Percentiles rank a stretch among this genome's conserved stretches.
Evolutionary conservation across 2,797 vertebrate genomes (phyloP).

Genomic region (Sebastes melanostomus): DNA sequence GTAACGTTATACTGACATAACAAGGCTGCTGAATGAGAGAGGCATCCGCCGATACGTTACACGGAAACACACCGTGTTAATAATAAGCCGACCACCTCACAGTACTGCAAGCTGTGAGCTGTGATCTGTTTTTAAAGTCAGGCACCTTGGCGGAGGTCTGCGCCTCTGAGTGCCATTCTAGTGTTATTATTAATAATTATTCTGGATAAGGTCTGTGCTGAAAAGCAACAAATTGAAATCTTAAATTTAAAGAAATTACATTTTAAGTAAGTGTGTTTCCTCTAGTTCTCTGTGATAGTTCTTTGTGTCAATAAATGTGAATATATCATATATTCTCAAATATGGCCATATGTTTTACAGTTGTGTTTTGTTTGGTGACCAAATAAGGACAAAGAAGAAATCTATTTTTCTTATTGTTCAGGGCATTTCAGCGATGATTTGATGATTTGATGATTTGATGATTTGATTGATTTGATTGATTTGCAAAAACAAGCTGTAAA

Average conservation of each 20-base stretch:
- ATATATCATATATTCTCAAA: not conserved
- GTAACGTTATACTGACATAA: too few relatives aligned
- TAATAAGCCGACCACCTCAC: too few relatives aligned
- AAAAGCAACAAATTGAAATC: not conserved
- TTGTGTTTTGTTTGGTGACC: not conserved
- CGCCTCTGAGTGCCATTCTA: too few relatives aligned
- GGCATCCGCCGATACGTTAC: too few relatives aligned
- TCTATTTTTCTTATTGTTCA: not conserved
- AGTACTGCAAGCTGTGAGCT: too few relatives aligned
- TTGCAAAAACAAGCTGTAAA: not conserved
- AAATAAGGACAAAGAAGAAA: not conserved
- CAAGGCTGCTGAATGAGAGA: too few relatives aligned
- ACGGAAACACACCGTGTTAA: too few relatives aligned
- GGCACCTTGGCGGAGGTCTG: too few relatives aligned
- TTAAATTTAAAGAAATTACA: not conserved
- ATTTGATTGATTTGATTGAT: not conserved
- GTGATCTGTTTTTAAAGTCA: too few relatives aligned
- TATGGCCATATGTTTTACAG: not conserved
- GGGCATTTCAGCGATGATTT: too few relatives aligned
- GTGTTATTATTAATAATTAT: not conserved
- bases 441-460: too few relatives aligned
- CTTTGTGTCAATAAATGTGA: not conserved
- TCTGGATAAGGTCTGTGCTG: not conserved
- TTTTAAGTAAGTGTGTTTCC: not conserved
- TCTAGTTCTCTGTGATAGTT: not conserved